A percentile compares a stretch with the other conserved stretches of the same genome.
Evolutionary conservation across 2,888 invertebrate species (phyloP).

Genomic region (Exephanes ischioxanthus): DNA sequence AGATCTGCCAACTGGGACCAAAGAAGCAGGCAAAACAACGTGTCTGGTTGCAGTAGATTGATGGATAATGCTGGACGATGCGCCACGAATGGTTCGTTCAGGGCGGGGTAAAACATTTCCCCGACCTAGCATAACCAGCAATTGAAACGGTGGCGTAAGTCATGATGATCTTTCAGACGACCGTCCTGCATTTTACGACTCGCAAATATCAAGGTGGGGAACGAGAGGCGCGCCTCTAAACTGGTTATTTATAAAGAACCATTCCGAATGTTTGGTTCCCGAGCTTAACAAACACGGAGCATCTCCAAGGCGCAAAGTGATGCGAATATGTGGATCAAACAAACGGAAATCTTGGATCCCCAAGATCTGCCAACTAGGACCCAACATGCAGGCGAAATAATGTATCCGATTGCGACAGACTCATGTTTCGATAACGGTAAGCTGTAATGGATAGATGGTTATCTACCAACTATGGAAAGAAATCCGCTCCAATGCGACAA

Average conservation of each 20-base stretch:
- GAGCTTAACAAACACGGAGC: background rate
- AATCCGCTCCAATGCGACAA: slow-evolving; percentile 26
- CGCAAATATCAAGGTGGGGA: background rate
- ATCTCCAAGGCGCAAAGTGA: background rate
- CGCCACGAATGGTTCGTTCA: slow-evolving; percentile 23
- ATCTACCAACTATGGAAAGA: slow-evolving; percentile 33
- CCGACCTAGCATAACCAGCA: slow-evolving; percentile 76
- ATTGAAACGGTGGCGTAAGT: slow-evolving; percentile 2
- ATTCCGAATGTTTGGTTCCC: background rate
- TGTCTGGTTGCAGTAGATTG: background rate
- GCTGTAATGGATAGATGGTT: slow-evolving; percentile 19
- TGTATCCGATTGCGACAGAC: background rate
- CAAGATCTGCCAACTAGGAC: background rate
- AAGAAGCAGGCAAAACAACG: background rate
- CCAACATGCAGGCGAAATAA: background rate
- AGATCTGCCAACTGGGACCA: background rate
- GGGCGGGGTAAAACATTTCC: slow-evolving; percentile 68
- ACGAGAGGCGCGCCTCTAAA: background rate
- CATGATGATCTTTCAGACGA: background rate
- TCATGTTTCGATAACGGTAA: slow-evolving; percentile 40
- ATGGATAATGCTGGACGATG: slow-evolving; percentile 17
- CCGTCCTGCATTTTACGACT: slow-evolving; percentile 14
- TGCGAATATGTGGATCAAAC: background rate
- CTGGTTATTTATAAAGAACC: background rate
- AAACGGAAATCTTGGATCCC: background rate